Evolutionary conservation across 2,888 invertebrate species (phyloP).

Genomic region (Diabrotica balteata): DNA sequence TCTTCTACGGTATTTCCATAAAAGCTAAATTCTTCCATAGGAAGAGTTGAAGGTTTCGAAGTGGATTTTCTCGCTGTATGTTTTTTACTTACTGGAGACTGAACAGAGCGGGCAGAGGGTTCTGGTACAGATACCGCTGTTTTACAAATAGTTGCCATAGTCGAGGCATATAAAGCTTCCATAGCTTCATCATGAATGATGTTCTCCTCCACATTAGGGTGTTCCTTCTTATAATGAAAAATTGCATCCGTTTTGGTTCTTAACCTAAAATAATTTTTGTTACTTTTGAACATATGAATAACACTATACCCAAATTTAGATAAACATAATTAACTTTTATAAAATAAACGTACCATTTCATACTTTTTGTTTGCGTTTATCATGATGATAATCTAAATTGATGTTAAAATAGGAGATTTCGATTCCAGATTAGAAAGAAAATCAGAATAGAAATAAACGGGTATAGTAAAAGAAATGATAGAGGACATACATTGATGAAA

Average conservation of each 20-base stretch:
- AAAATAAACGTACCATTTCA: no score
- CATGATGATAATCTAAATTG: no score
- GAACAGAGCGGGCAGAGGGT: neutral
- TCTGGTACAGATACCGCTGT: slow-evolving; percentile 18
- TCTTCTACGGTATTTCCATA: slow-evolving; percentile 61
- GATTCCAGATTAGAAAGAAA: no score
- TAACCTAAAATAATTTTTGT: slow-evolving; percentile 27
- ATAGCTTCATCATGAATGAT: slow-evolving; percentile 21
- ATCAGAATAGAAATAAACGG: no score
- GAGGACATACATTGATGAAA: neutral
- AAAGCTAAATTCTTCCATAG: slow-evolving; percentile 58
- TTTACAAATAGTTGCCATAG: slow-evolving; percentile 22
- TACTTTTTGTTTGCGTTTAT: no score
- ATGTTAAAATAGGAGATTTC: no score
- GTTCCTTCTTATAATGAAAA: slow-evolving; percentile 34
- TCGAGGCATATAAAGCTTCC: slow-evolving; percentile 31
- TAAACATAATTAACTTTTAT: no score
- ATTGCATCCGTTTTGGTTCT: slow-evolving; percentile 27
- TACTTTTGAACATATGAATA: no score
- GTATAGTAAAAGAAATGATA: neutral
- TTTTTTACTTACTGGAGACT: slow-evolving; percentile 48
- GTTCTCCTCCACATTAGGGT: slow-evolving; percentile 24
- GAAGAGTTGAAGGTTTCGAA: slow-evolving; percentile 43
- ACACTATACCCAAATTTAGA: no score
- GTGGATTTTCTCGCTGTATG: slow-evolving; percentile 63